Conservation (phyloP, 2,797 vertebrate genomes). For the Crenuchus spilurus region DNA sequence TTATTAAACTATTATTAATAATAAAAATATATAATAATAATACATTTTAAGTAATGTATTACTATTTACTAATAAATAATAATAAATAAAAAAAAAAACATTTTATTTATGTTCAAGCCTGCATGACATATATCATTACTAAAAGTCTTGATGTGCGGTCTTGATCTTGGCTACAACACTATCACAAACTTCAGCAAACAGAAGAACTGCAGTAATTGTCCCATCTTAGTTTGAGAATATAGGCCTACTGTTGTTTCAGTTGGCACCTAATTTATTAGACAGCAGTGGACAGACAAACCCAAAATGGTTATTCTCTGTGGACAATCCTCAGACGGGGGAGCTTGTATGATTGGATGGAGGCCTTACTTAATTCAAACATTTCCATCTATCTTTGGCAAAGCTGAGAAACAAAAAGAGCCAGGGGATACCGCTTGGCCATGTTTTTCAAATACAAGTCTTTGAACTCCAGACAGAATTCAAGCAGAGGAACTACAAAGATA, state of each 20-base stretch:
- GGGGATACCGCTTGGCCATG: conserved; percentile 1
- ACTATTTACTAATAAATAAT: too few relatives aligned
- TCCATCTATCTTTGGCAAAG: not conserved
- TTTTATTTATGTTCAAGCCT: too few relatives aligned
- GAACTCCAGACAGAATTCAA: not conserved
- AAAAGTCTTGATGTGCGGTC: too few relatives aligned
- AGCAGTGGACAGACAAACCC: not conserved
- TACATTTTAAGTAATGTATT: too few relatives aligned
- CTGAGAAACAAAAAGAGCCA: not conserved
- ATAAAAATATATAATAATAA: too few relatives aligned
- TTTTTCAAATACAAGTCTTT: not conserved
- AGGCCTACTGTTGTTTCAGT: not conserved
- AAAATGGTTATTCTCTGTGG: not conserved
- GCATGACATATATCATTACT: too few relatives aligned
- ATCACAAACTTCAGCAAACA: too few relatives aligned
- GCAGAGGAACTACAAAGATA: not conserved
- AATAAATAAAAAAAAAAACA: too few relatives aligned
- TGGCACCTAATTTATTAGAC: not conserved
- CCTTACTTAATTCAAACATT: not conserved
- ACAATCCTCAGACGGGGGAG: not conserved
- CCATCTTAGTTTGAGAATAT: too few relatives aligned
- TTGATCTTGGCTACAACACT: too few relatives aligned
- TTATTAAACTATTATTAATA: too few relatives aligned
- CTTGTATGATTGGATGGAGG: conserved; percentile 4
- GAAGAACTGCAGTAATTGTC: too few relatives aligned